Conservation (phyloP, 2,888 invertebrate genomes). For the Idaea biselata region DNA sequence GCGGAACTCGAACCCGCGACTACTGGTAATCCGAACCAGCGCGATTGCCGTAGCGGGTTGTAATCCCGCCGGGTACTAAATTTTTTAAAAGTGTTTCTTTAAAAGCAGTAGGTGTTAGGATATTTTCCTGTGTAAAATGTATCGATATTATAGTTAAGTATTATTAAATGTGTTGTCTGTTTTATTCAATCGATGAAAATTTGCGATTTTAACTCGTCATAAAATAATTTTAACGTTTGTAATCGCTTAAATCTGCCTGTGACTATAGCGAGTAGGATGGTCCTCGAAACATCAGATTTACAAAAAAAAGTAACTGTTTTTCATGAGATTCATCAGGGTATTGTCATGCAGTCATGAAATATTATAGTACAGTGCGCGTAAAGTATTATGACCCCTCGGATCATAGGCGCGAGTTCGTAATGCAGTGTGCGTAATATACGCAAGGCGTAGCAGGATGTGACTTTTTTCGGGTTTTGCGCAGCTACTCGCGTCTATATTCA, state of each 20-base stretch:
- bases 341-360: slow-evolving; percentile 48
- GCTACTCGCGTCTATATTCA: too few relatives aligned
- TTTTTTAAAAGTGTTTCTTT: too few relatives aligned
- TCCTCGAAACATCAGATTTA: too few relatives aligned
- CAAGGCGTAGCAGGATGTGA: too few relatives aligned
- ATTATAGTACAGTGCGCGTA: slow-evolving; percentile 6
- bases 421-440: too few relatives aligned
- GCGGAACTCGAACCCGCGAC: too few relatives aligned
- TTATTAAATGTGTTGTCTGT: slow-evolving; percentile 28
- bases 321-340: slow-evolving; percentile 44
- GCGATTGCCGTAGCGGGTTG: too few relatives aligned
- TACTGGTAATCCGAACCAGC: too few relatives aligned
- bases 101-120: slow-evolving; percentile 38
- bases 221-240: not conserved
- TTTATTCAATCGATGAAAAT: slow-evolving; percentile 8
- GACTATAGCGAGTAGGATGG: too few relatives aligned
- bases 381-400: not conserved
- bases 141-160: slow-evolving; percentile 17
- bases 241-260: too few relatives aligned
- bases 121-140: slow-evolving; percentile 25
- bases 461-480: too few relatives aligned
- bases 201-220: not conserved
- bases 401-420: slow-evolving; percentile 3
- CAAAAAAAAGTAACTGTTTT: not conserved
- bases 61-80: too few relatives aligned